Evolutionary conservation across 2,888 invertebrate genomes (phyloP), one percentile per base, ranked within the genome.

Genomic region (Smittia aterrima): DNA sequence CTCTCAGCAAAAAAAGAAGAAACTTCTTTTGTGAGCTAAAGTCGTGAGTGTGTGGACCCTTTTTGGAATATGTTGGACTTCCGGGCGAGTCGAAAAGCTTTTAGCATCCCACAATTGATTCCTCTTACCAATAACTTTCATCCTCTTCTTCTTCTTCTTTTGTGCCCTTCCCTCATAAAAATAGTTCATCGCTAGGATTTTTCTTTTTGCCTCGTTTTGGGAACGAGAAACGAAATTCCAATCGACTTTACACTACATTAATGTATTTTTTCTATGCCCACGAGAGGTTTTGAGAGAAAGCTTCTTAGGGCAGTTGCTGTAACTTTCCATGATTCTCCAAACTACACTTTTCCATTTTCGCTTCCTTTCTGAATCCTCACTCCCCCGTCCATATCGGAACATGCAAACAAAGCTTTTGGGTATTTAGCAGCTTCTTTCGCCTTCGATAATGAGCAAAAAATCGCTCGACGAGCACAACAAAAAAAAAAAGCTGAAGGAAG

Each of bases 371-470:
- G n/a, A n/a, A n/a, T n/a, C 32, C 22, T 22, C 22, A 22, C 11
- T 7, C 64, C 27, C 25, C 1, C 2, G 6, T n/a, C n/a, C n/a
- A 53, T 70, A 70, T 54, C 70, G 41, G n/a, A 47, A 41, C 41
- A 67, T 24, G 67, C 40, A 66, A 66, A 66, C 32, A 32, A 32
- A 67, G 20, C 41, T 67, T 67, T n/a, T 13, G 40, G 41, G 25
- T 40, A 22, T 54, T 62, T 62, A 27, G 16, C 32, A 20, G 38
- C 32, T 72, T 54, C 41, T 53, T 16, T 24, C 9, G 40, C 6
- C 27, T 13, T 58, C 62, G 58, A 62, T 72, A 72, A 72, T 72
- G 72, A 72, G 72, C 72, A 72, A 62, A 72, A 72, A 72, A 62
- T 72, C n/a, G 24, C 22, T 58, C 58, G 58, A 2, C n/a, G n/a